These are phyloP conservation scores for Caretta caretta DNA, from an alignment of 2,113 vertebrate species.

Conservation along the genomic window DNA sequence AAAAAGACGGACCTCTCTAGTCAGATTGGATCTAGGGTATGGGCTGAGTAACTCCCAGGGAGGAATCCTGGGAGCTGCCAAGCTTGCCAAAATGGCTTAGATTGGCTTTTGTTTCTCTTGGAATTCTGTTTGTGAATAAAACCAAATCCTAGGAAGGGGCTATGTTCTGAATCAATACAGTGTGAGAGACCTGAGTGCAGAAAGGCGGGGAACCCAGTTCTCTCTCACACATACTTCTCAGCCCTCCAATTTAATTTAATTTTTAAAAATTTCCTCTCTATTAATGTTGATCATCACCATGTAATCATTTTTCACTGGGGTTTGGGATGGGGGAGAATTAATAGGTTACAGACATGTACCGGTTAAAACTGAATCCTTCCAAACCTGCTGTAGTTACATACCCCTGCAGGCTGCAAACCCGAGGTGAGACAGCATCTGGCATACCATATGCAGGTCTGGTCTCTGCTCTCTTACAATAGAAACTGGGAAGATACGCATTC, in stretches of 20 bases:
- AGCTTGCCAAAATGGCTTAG: neutral
- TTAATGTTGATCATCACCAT: neutral
- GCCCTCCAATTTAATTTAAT: neutral
- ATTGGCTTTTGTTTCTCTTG: neutral
- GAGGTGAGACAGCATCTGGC: neutral
- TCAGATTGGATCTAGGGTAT: neutral
- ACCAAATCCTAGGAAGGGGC: neutral
- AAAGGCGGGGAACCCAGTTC: neutral
- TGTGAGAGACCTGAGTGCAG: neutral
- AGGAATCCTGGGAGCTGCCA: neutral
- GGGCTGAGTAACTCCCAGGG: neutral
- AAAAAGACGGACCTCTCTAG: neutral
- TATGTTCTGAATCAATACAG: neutral
- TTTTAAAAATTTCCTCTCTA: neutral
- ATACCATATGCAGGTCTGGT: neutral
- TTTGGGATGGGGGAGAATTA: neutral
- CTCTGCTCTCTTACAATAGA: neutral
- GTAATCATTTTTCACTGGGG: neutral
- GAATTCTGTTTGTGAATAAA: neutral
- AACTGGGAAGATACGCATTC: neutral
- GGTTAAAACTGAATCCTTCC: neutral
- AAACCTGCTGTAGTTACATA: neutral
- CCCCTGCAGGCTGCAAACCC: neutral
- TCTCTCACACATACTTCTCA: neutral
- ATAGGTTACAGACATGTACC: neutral